A percentile compares a stretch with the other conserved stretches of the same genome.
These are phyloP conservation scores for Dipus sagitta DNA, from an alignment of 2,797 vertebrate genomes.

Conservation along the genomic window DNA sequence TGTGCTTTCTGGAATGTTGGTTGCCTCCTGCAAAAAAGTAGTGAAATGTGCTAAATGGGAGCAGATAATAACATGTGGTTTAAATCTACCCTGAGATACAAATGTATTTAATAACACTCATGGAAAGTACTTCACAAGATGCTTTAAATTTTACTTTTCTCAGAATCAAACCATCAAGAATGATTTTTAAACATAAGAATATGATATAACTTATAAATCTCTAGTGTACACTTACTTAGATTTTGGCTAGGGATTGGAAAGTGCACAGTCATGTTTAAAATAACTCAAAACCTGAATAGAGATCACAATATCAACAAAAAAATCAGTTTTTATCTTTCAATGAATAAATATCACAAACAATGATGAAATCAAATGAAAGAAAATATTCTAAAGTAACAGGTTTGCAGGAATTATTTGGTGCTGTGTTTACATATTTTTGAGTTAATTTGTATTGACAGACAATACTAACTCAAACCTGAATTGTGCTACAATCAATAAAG, in stretches of 20 bases:
- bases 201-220: constrained; percentile 56
- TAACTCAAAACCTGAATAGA: constrained; percentile 40
- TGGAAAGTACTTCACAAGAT: constrained; percentile 69
- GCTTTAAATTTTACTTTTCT: constrained; percentile 71
- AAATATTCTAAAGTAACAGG: constrained; percentile 30
- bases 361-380: constrained; percentile 44
- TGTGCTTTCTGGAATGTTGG: constrained; percentile 53
- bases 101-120: constrained; percentile 72
- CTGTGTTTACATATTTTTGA: constrained; percentile 51
- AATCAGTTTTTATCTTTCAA: constrained; percentile 53
- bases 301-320: constrained; percentile 35
- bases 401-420: constrained; percentile 53
- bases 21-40: constrained; percentile 66
- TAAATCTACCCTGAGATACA: constrained; percentile 65
- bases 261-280: constrained; percentile 48
- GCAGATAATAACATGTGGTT: constrained; percentile 70
- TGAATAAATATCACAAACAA: constrained; percentile 58
- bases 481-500: constrained; percentile 23
- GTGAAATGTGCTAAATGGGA: constrained; percentile 69
- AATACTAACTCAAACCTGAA: constrained; percentile 27
- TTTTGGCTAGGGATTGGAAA: constrained; percentile 60
- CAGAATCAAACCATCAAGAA: constrained; percentile 73
- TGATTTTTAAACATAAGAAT: constrained; percentile 60
- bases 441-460: constrained; percentile 23
- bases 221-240: neutral